Evolutionary conservation across 2,113 vertebrate genomes (phyloP), one percentile per base, ranked within the genome.

Genomic region (Plestiodon gilberti): DNA sequence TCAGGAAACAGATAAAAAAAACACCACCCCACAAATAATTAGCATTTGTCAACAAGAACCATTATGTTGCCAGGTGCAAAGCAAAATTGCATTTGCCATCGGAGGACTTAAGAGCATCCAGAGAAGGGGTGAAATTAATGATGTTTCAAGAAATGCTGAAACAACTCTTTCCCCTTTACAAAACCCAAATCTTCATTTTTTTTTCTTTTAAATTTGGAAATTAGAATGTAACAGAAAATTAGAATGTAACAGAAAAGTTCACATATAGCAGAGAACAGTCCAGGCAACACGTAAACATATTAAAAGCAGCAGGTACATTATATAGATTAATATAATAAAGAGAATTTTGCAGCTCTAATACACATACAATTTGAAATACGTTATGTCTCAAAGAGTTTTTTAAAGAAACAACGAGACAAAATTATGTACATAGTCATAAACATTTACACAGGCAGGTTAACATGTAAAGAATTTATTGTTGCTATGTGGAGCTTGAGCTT

Each of bases 31-130:
- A 91, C 84, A 89, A 94, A 91, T 93, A 93, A 94, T 94, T 95
- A 92, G 40, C 86, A 92, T 92, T 93, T 95, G 91, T 95, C 81
- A 93, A 93, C 77, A 94, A 90, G 59, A 92, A 80, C 70, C 77
- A 87, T 88, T 91, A 74, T 81, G 76, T 89, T 94, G 48, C 82
- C 0, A 62, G 75, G 73, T 93, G 30, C 23, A 91, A 92, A 95
- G 33, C 0, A 86, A 76, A 94, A 93, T 82, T 92, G 5, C 5
- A 61, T 93, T 95, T 94, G 30, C 52, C 75, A 79, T 71, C 76
- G 71, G 33, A 90, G 84, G 83, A 85, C 71, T 90, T 81, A 57
- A 75, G 55, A 69, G 87, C 25, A 91, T 89, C 90, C 15, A 65
- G 86, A 83, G 89, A 92, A 55, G 15, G 28, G 82, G 15, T 87